Evolutionary conservation across 2,888 invertebrate genomes (phyloP).

Genomic region (Saturnia japonica): DNA sequence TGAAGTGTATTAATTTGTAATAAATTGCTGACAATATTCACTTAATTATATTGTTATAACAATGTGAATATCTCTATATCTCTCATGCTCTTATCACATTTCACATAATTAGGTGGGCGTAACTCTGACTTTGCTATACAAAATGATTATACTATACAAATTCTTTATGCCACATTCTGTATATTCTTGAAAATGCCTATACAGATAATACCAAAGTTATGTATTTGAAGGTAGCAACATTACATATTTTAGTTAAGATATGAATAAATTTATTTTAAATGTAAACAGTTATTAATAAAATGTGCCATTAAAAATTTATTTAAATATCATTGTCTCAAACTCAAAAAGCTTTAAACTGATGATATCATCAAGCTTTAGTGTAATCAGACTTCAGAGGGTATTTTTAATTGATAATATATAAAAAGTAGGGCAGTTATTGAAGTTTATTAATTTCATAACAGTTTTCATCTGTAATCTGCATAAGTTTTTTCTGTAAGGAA

Average conservation of each 20-base stretch:
- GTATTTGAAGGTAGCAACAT: too few relatives aligned
- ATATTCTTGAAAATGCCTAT: too few relatives aligned
- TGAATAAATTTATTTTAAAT: too few relatives aligned
- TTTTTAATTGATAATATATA: not conserved
- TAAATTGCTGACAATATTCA: not conserved
- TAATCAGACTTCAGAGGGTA: too few relatives aligned
- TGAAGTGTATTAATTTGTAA: not conserved
- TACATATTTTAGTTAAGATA: too few relatives aligned
- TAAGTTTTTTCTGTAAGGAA: not conserved
- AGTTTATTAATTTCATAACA: not conserved
- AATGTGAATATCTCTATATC: not conserved
- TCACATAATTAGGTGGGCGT: constrained; percentile 12
- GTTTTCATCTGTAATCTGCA: not conserved
- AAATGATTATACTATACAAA: not conserved
- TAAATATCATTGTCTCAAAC: too few relatives aligned
- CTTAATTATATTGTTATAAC: not conserved
- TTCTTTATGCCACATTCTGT: too few relatives aligned
- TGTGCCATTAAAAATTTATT: too few relatives aligned
- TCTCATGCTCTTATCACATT: constrained; percentile 9
- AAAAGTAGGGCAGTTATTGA: not conserved
- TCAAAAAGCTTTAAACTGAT: too few relatives aligned
- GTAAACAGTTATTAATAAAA: too few relatives aligned
- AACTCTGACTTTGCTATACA: not conserved
- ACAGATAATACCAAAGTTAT: too few relatives aligned
- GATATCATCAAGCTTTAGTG: too few relatives aligned